phyloP scores from a whole-genome alignment of 1,140 invertebrate genomes.

The Scaptomyza graminum region DNA sequence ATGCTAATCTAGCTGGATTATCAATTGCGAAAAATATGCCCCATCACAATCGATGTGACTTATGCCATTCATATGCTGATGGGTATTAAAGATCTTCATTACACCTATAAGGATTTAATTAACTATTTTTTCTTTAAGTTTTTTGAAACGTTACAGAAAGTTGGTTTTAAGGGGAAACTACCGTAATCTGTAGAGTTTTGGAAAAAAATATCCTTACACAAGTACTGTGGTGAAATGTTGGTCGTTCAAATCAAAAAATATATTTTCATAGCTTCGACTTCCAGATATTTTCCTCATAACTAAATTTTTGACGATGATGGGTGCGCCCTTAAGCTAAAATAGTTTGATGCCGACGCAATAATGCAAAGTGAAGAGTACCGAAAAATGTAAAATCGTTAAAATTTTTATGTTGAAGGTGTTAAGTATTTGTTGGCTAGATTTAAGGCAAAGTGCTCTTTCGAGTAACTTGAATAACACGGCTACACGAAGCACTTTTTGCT shows the following conservation, averaged over 20 bases:
- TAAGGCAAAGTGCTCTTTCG: conserved; percentile 38
- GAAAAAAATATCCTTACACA: conserved; percentile 41
- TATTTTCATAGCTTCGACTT: too few species aligned
- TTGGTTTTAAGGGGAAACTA: conserved; percentile 53
- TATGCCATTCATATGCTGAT: conserved; percentile 65
- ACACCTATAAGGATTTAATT: conserved; percentile 36
- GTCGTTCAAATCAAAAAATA: too few species aligned
- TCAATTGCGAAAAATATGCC: conserved; percentile 52
- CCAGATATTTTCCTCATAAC: conserved; percentile 21
- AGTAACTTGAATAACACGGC: background rate
- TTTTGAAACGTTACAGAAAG: conserved; percentile 41
- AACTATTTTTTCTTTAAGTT: conserved; percentile 52
- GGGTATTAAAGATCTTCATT: conserved; percentile 46
- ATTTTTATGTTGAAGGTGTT: conserved; percentile 37
- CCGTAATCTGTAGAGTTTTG: conserved; percentile 44
- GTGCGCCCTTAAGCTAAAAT: conserved; percentile 34
- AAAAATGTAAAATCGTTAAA: conserved; percentile 17
- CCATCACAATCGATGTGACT: conserved; percentile 54
- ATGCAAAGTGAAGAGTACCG: conserved; percentile 13
- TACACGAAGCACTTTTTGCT: too few species aligned
- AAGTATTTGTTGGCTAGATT: conserved; percentile 41
- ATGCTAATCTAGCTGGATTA: conserved; percentile 69
- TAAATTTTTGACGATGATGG: conserved; percentile 49
- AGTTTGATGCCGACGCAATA: conserved; percentile 2
- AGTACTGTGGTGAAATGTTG: conserved; percentile 42